A percentile compares a stretch with the other conserved stretches of the same genome.
phyloP scores from a whole-genome alignment of 2,113 vertebrate genomes.

The Saguinus midas region DNA sequence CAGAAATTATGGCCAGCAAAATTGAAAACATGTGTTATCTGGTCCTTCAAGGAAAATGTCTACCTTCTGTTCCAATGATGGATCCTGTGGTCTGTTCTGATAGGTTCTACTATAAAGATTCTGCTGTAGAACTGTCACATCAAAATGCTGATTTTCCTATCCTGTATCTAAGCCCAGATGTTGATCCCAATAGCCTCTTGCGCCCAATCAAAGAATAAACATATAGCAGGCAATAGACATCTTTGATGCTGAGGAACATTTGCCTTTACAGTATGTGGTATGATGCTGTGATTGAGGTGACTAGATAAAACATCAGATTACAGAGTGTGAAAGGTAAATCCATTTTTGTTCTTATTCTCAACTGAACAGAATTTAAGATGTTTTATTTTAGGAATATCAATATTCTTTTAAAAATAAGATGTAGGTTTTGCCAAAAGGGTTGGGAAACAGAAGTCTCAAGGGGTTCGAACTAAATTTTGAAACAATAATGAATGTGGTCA shows the following conservation, averaged over 20 bases:
- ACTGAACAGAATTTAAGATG: neutral
- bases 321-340: neutral
- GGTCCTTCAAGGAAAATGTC: neutral
- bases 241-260: neutral
- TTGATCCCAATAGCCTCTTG: neutral
- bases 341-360: neutral
- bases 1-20: neutral
- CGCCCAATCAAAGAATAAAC: neutral
- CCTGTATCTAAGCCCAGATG: neutral
- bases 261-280: neutral
- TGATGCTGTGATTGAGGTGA: neutral
- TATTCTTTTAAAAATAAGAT: neutral
- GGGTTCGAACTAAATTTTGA: neutral
- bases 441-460: neutral
- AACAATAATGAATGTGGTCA: neutral
- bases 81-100: neutral
- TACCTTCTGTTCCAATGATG: neutral
- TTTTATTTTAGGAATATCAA: neutral
- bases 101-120: neutral
- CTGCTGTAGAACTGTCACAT: neutral
- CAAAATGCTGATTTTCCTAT: neutral
- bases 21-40: neutral
- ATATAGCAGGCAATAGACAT: neutral
- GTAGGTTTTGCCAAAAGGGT: neutral
- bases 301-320: neutral